These are phyloP conservation scores for Denticeps clupeoides DNA, from an alignment of 2,797 vertebrate genomes.

Conservation along the genomic window DNA sequence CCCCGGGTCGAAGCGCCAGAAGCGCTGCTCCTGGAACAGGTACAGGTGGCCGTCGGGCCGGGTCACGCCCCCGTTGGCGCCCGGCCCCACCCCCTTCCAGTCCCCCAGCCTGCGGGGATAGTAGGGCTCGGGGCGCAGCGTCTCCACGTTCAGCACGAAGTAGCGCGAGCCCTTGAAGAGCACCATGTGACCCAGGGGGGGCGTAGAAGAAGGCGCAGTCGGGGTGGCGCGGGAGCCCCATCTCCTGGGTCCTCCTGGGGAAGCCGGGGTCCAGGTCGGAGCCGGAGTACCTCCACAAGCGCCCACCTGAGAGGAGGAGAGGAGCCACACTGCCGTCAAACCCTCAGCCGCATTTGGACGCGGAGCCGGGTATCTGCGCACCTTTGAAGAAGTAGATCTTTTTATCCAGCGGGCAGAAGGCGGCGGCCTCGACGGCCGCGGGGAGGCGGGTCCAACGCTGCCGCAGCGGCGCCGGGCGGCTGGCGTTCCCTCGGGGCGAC, in stretches of 20 bases:
- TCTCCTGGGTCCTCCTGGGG: conserved; percentile 56
- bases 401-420: conserved; percentile 65
- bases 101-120: conserved; percentile 80
- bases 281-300: conserved; percentile 73
- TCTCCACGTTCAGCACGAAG: conserved; percentile 65
- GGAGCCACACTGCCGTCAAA: too few species aligned
- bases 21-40: conserved; percentile 76
- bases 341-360: too few species aligned
- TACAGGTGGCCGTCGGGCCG: conserved; percentile 59
- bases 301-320: conserved; percentile 1
- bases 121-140: conserved; percentile 69
- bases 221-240: conserved; percentile 69
- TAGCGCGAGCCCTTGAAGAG: conserved; percentile 83
- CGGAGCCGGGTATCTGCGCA: too few species aligned
- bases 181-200: conserved; percentile 72
- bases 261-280: conserved; percentile 55
- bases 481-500: conserved; percentile 41
- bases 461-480: conserved; percentile 49
- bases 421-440: conserved; percentile 67
- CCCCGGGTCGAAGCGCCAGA: conserved; percentile 74
- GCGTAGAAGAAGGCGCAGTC: conserved; percentile 81
- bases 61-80: conserved; percentile 65
- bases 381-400: conserved; percentile 97
- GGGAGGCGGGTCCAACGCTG: conserved; percentile 72
- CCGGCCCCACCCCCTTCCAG: conserved; percentile 73